Percentiles rank a stretch among this genome's conserved stretches.
These are phyloP conservation scores for Eueremaeus valkanovi DNA, from an alignment of 2,888 invertebrate genomes.

Conservation along the genomic window DNA sequence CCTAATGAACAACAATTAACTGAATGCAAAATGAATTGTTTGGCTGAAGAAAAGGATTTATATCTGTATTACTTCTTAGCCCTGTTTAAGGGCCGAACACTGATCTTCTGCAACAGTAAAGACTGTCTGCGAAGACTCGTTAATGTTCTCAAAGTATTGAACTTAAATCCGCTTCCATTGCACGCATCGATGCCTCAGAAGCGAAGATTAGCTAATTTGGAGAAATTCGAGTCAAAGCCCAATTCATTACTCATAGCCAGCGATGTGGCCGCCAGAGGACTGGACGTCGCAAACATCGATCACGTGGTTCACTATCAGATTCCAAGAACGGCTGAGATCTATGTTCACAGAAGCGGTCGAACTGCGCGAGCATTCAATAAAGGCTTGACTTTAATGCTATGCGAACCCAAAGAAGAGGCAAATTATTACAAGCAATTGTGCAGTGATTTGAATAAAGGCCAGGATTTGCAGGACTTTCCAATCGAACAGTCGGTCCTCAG, in stretches of 20 bases:
- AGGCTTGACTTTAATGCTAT: slow-evolving; percentile 84
- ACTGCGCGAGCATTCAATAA: slow-evolving; percentile 85
- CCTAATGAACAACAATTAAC: slow-evolving; percentile 57
- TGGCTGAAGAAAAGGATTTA: slow-evolving; percentile 83
- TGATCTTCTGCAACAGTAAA: slow-evolving; percentile 77
- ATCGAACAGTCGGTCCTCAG: slow-evolving; percentile 62
- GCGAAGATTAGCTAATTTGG: slow-evolving; percentile 87
- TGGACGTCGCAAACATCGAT: slow-evolving; percentile 88
- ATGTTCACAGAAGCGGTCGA: slow-evolving; percentile 92
- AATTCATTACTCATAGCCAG: slow-evolving; percentile 73
- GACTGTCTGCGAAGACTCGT: slow-evolving; percentile 77
- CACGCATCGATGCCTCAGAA: slow-evolving; percentile 80
- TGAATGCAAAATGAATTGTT: slow-evolving; percentile 69
- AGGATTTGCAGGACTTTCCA: slow-evolving; percentile 79
- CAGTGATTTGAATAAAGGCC: slow-evolving; percentile 74
- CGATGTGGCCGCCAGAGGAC: slow-evolving; percentile 94
- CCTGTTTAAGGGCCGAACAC: slow-evolving; percentile 84
- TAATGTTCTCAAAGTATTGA: slow-evolving; percentile 60
- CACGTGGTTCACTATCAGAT: slow-evolving; percentile 97
- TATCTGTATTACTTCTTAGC: slow-evolving; percentile 84
- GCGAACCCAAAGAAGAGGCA: slow-evolving; percentile 79
- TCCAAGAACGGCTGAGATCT: slow-evolving; percentile 88
- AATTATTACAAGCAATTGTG: slow-evolving; percentile 71
- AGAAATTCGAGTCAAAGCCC: slow-evolving; percentile 67
- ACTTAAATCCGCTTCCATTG: slow-evolving; percentile 69